Base-by-base conservation (phyloP, 2,113 vertebrate species). In the Lasiurus borealis region DNA sequence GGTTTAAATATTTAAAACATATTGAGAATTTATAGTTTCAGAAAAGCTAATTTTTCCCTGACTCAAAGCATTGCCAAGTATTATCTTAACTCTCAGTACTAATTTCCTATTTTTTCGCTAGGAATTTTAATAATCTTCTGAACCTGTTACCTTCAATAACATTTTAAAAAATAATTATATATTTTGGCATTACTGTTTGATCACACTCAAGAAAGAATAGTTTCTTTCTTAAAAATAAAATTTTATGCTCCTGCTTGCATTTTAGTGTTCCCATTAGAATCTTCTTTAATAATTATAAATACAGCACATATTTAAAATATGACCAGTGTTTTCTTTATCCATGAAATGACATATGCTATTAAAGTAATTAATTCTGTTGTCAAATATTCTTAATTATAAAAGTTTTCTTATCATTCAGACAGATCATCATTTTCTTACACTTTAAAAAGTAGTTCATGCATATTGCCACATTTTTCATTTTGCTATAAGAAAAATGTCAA, bases 381-480 rank as follows among this genome's bases (percentile, higher is more conserved):
- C 27, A 52, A 77, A 25, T n/a, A 69, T 4, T 52, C 54, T 85
- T 89, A 76, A 54, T 40, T 93, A 18, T 4, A 62, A 27, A 91
- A 77, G 1, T 29, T 91, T 13, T 44, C 36, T 59, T 76, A 77
- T 46, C 46, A 62, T 12, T 59, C 36, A 68, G 59, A 50, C 3
- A 85, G 23, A 80, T 6, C 36, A 23, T 66, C 84, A 85, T 71
- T 69, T 83, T 85, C 27, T 62, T 83, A 87, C 31, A 15, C 0
- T 18, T 92, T 80, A 90, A 90, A 90, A 81, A 93, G 44, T 77
- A 75, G 21, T 54, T 93, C 12, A n/a, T 29, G 64, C 77, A 83
- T 69, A 29, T 44, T 90, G 21, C 15, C 12, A 40, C 77, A 62
- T 85, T 88, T 84, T 75, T 62, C 21, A 59, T 66, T 57, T 85